These are phyloP conservation scores for Pyrgus malvae DNA, from an alignment of 2,888 invertebrate genomes.

Conservation along the genomic window DNA sequence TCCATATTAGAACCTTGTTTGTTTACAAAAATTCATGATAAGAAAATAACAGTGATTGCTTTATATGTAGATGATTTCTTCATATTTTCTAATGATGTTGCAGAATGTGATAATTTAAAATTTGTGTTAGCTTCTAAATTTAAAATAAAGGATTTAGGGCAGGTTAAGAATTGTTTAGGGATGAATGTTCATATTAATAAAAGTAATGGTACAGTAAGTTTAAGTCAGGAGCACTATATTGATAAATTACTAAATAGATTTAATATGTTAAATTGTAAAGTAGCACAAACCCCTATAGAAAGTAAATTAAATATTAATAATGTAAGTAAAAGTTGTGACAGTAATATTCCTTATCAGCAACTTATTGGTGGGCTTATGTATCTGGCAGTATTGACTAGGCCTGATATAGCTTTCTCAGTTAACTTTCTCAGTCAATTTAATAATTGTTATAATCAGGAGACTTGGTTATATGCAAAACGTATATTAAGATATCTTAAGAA, in stretches of 20 bases:
- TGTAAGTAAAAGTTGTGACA: constrained; percentile 22
- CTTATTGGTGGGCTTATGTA: constrained; percentile 33
- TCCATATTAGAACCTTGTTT: constrained; percentile 32
- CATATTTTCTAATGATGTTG: constrained; percentile 9
- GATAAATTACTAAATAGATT: constrained; percentile 28
- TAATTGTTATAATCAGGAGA: constrained; percentile 16
- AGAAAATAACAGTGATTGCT: constrained; percentile 18
- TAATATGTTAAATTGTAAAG: constrained; percentile 27
- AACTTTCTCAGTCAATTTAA: constrained; percentile 22
- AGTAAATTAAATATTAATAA: constrained; percentile 31
- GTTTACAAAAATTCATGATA: constrained; percentile 24
- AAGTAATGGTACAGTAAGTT: constrained; percentile 1
- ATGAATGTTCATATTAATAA: constrained; percentile 22
- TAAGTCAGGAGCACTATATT: constrained; percentile 30
- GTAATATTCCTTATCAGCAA: constrained; percentile 30
- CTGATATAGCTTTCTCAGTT: constrained; percentile 14
- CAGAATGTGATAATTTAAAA: constrained; percentile 6
- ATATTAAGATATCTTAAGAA: constrained; percentile 2
- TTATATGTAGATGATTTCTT: constrained; percentile 2
- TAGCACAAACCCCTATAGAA: constrained; percentile 30
- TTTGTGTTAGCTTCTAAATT: constrained; percentile 28
- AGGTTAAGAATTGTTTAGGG: constrained; percentile 32
- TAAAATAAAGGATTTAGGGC: constrained; percentile 33
- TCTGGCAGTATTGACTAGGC: constrained; percentile 19
- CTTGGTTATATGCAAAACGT: constrained; percentile 22